Conservation (phyloP, 1,140 invertebrate genomes). For the Marisa cornuarietis region DNA sequence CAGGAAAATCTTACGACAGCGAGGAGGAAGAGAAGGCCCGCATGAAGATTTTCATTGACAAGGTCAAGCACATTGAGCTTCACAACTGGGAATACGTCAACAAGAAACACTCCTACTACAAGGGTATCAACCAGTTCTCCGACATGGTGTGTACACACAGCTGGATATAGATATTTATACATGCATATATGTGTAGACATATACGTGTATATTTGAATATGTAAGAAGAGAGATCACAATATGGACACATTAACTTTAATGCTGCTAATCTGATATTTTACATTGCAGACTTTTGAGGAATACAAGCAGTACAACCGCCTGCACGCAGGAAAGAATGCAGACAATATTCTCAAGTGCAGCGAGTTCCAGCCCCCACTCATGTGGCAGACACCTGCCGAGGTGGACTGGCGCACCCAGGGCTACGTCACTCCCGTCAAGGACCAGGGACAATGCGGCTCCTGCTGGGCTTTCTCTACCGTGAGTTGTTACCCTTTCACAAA, state of each 20-base stretch:
- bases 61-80: constrained; percentile 47
- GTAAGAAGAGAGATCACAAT: background rate
- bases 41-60: constrained; percentile 43
- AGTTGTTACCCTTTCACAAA: constrained; percentile 17
- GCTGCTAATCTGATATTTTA: background rate
- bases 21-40: constrained; percentile 35
- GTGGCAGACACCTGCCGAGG: constrained; percentile 32
- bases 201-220: background rate
- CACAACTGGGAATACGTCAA: constrained; percentile 52
- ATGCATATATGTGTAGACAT: no score
- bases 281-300: constrained; percentile 8
- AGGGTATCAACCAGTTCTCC: constrained; percentile 59
- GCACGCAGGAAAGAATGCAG: background rate
- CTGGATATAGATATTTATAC: background rate
- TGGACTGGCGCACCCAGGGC: constrained; percentile 68
- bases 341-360: background rate
- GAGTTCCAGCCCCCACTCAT: constrained; percentile 25
- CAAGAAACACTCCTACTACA: constrained; percentile 51
- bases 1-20: constrained; percentile 37
- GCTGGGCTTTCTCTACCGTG: constrained; percentile 58
- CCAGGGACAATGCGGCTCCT: constrained; percentile 63
- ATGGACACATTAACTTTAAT: background rate
- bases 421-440: constrained; percentile 68
- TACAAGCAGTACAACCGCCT: constrained; percentile 22
- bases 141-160: constrained; percentile 46